Base-by-base conservation (phyloP, 2,888 invertebrate species). In the Beris chalybata region DNA sequence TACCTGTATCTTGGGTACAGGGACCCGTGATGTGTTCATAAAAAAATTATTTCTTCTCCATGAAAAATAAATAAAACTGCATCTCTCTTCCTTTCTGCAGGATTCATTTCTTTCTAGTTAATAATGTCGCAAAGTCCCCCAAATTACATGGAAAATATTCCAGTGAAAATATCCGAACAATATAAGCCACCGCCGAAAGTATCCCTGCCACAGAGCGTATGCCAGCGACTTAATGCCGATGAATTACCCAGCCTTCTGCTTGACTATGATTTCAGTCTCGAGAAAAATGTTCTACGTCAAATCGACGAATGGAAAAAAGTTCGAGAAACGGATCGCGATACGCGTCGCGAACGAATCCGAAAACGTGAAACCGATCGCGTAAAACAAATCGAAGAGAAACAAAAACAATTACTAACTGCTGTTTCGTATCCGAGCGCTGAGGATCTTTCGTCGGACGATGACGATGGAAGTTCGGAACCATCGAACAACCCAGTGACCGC, bases 121-220 rank as follows among this genome's bases (percentile, higher is more conserved):
- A 15, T 47, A 67, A 76, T 76, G 76, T 74, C 76, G 70, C 72
- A 71, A 44, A 75, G 72, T 45, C 76, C 76, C 30, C 74, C 76
- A 58, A 84, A 86, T 76, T 89, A 86, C 76, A 89, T 92, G 88
- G 93, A 93, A 81, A 90, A 89, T 72, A 89, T 94, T 73, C 89
- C 91, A 75, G 93, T 94, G 68, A 93, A 93, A 84, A 92, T 94
- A 80, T 89, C 91, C 56, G 93, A 94, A 80, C 89, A 88, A 74
- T 94, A 90, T 77, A 91, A 92, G 78, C 90, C 92, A 71, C 93
- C 93, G 30, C 87, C 89, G 65, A 87, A 84, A 77, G 84, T 89
- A 61, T 84, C 85, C 72, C 76, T 89, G 69, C 86, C 88, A 50
- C 83, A 83, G 69, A 82, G 83, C 50, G 83, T 85, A 72, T 77